Conservation (phyloP, 1,140 invertebrate genomes). For the Trichonephila clavata region DNA sequence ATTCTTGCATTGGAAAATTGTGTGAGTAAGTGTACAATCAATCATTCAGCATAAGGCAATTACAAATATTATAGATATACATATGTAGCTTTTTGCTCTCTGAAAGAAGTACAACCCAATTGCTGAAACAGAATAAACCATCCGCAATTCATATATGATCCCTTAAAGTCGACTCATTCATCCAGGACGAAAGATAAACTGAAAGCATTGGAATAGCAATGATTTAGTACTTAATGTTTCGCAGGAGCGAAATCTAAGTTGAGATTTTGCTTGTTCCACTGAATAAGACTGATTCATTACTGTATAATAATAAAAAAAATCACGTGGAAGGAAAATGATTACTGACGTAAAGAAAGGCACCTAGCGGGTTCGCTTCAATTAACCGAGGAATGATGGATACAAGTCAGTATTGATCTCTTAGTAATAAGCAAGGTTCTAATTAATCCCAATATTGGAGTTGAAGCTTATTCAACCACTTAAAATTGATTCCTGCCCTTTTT, state of each 20-base stretch:
- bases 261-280: constrained; percentile 29
- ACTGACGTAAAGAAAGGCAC: constrained; percentile 42
- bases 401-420: constrained; percentile 40
- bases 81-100: neutral
- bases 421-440: constrained; percentile 57
- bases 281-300: constrained; percentile 61
- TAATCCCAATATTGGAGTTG: constrained; percentile 52
- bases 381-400: constrained; percentile 26
- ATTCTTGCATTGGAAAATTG: no score
- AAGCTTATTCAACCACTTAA: constrained; percentile 38
- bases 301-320: constrained; percentile 26
- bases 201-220: constrained; percentile 28
- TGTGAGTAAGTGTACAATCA: no score
- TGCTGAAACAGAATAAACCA: neutral
- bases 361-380: constrained; percentile 40
- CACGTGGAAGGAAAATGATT: constrained; percentile 50
- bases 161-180: neutral
- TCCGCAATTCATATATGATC: neutral
- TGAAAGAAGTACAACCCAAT: neutral
- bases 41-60: no score
- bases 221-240: constrained; percentile 45
- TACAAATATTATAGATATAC: no score
- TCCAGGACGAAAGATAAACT: constrained; percentile 40
- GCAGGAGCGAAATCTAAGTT: constrained; percentile 11
- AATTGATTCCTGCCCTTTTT: constrained; percentile 13